Evolutionary conservation across 2,888 invertebrate species (phyloP).

Genomic region (Nasonovia ribisnigri): DNA sequence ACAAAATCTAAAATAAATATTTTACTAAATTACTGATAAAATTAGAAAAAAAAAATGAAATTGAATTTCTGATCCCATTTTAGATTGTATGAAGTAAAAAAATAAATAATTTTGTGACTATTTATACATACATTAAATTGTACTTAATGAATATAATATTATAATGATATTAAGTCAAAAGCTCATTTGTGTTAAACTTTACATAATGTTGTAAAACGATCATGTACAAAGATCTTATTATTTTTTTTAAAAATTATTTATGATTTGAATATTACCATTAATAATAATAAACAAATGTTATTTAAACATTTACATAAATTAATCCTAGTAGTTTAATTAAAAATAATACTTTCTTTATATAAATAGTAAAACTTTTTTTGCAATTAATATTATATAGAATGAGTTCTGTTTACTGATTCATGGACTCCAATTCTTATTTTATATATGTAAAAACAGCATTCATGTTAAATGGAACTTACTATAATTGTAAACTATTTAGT

Average conservation of each 20-base stretch:
- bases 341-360: background rate
- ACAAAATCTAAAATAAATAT: background rate
- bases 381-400: background rate
- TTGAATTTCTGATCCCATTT: slow-evolving; percentile 12
- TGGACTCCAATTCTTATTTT: background rate
- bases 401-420: background rate
- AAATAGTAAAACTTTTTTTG: slow-evolving; percentile 1
- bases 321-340: background rate
- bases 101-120: slow-evolving; percentile 35
- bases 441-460: background rate
- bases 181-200: slow-evolving; percentile 42
- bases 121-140: slow-evolving; percentile 23
- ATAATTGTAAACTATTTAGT: background rate
- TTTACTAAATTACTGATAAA: slow-evolving; percentile 40
- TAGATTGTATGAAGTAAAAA: slow-evolving; percentile 20
- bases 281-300: background rate
- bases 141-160: slow-evolving; percentile 50
- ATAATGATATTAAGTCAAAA: slow-evolving; percentile 39
- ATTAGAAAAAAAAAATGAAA: background rate
- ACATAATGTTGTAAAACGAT: slow-evolving; percentile 2
- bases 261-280: slow-evolving; percentile 13
- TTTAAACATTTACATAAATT: slow-evolving; percentile 7
- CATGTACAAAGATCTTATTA: slow-evolving; percentile 5
- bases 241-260: slow-evolving; percentile 17
- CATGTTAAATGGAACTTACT: background rate